phyloP scores from a whole-genome alignment of 2,113 vertebrate genomes.

The Thymallus thymallus region DNA sequence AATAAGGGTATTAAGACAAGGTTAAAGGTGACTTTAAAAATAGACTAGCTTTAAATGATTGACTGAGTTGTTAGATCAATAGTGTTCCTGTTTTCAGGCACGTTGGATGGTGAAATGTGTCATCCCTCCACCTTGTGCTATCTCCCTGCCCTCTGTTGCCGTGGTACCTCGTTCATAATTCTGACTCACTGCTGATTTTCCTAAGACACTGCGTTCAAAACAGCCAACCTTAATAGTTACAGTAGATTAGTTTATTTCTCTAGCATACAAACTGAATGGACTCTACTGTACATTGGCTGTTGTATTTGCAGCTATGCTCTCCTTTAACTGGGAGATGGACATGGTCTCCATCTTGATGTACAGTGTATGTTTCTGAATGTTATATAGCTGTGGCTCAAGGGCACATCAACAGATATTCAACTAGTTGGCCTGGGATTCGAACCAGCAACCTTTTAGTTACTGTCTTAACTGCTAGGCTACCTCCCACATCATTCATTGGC shows the following conservation, averaged over 20 bases:
- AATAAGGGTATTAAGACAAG: too few relatives aligned
- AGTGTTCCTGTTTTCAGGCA: constrained; percentile 34
- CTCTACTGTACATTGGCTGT: too few relatives aligned
- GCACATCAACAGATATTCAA: too few relatives aligned
- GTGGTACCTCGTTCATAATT: background rate
- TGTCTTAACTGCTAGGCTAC: too few relatives aligned
- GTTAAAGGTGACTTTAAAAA: too few relatives aligned
- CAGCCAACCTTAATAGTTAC: constrained; percentile 5
- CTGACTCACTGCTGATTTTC: background rate
- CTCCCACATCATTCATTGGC: background rate
- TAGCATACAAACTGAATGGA: too few relatives aligned
- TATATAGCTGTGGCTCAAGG: too few relatives aligned
- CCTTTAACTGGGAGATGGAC: constrained; percentile 30
- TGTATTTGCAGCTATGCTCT: too few relatives aligned
- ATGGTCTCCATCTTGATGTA: background rate
- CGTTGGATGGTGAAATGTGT: constrained; percentile 40
- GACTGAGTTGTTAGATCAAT: constrained; percentile 42
- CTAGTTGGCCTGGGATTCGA: background rate
- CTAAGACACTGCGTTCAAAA: constrained; percentile 43
- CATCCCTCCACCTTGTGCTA: background rate
- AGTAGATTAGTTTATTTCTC: background rate
- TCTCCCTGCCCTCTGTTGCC: background rate
- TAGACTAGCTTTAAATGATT: constrained; percentile 4
- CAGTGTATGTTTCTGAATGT: background rate
- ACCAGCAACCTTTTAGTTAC: too few relatives aligned